phyloP scores from a whole-genome alignment of 2,888 invertebrate species.

The Mimumesa dahlbomi region DNA sequence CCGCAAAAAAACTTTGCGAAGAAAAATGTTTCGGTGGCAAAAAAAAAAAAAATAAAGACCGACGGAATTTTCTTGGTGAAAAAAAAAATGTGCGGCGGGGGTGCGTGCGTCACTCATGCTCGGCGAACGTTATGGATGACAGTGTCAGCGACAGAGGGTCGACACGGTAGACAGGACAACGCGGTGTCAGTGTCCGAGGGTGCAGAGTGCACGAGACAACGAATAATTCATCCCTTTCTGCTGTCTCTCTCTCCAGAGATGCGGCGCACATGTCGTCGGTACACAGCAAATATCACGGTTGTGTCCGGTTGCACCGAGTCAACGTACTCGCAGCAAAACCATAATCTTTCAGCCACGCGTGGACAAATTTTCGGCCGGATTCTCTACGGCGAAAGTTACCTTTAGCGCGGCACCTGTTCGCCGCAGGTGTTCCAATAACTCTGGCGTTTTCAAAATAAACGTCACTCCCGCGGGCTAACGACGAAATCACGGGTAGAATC shows the following conservation, averaged over 20 bases:
- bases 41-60: background rate
- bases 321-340: background rate
- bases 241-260: constrained; percentile 41
- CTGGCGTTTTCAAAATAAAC: background rate
- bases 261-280: constrained; percentile 53
- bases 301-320: constrained; percentile 7
- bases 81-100: constrained; percentile 14
- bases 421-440: constrained; percentile 1
- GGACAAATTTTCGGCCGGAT: constrained; percentile 1
- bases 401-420: constrained; percentile 11
- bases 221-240: constrained; percentile 76
- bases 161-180: constrained; percentile 60
- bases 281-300: constrained; percentile 30
- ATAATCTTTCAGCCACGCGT: constrained; percentile 26
- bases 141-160: constrained; percentile 71
- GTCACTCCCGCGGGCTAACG: no score
- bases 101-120: constrained; percentile 36
- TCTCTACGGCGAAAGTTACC: background rate
- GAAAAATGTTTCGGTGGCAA: background rate
- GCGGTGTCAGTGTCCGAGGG: constrained; percentile 68
- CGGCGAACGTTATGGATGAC: constrained; percentile 74
- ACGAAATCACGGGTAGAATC: no score
- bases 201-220: constrained; percentile 75
- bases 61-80: background rate
- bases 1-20: background rate